Percentiles rank a stretch among this genome's conserved stretches.
These are phyloP conservation scores for Tryphoninae sp. DNA, from an alignment of 2,888 invertebrate species.

Conservation along the genomic window DNA sequence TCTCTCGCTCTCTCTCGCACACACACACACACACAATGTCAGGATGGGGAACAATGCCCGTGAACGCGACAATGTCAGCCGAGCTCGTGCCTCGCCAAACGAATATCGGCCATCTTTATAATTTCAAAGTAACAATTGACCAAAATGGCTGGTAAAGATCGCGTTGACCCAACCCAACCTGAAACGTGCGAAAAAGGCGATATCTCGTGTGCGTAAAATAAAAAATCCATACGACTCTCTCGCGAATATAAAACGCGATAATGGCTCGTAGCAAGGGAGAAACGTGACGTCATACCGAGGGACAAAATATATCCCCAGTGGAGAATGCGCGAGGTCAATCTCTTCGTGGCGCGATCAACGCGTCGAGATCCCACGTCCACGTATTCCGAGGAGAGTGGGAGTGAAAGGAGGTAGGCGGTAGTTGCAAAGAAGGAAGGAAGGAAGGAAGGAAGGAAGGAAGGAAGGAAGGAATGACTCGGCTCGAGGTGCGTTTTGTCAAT, in stretches of 20 bases:
- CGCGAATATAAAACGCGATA: conserved; percentile 18
- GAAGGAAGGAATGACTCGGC: not conserved
- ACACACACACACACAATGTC: too few relatives aligned
- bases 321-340: not conserved
- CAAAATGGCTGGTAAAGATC: too few relatives aligned
- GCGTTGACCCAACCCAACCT: conserved; percentile 1
- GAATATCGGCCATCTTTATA: too few relatives aligned
- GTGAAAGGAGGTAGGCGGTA: not conserved
- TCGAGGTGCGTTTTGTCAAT: too few relatives aligned
- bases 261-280: not conserved
- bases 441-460: not conserved
- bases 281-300: not conserved
- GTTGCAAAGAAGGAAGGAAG: not conserved
- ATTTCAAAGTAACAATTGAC: too few relatives aligned
- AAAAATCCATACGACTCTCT: conserved; percentile 1
- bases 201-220: conserved; percentile 44
- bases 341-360: not conserved
- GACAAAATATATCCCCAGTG: not conserved
- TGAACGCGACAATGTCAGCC: too few relatives aligned
- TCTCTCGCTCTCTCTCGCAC: not conserved
- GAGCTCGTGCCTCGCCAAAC: too few relatives aligned
- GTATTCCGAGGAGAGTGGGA: not conserved
- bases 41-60: too few relatives aligned
- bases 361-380: not conserved
- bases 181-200: conserved; percentile 17